Evolutionary conservation across 2,113 vertebrate genomes (phyloP).

Genomic region (Brevimyrus niger): DNA sequence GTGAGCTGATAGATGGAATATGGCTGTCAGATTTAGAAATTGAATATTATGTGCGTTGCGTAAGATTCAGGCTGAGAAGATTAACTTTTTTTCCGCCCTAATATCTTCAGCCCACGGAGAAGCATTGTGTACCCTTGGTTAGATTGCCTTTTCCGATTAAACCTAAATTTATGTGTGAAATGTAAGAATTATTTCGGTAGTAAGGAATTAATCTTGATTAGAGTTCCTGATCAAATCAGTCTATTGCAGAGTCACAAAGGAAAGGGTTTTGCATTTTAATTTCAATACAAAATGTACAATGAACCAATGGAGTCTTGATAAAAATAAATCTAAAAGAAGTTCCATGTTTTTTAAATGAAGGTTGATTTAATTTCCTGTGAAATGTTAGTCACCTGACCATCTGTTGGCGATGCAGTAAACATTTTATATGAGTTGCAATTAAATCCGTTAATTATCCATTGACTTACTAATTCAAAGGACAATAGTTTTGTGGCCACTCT

Average conservation of each 20-base stretch:
- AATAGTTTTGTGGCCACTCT: neutral
- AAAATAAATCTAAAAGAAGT: neutral
- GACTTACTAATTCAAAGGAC: neutral
- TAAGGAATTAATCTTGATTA: constrained; percentile 9
- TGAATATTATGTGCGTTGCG: neutral
- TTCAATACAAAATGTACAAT: constrained; percentile 3
- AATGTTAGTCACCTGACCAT: neutral
- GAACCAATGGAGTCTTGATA: neutral
- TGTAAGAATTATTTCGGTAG: constrained; percentile 2
- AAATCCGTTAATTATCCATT: neutral
- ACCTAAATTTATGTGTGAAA: constrained; percentile 1
- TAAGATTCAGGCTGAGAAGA: neutral
- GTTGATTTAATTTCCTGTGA: neutral
- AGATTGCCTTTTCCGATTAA: constrained; percentile 11
- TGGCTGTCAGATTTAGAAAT: neutral
- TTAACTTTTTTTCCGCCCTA: constrained; percentile 1
- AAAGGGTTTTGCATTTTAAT: constrained; percentile 6
- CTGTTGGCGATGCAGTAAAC: neutral
- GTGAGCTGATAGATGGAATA: constrained; percentile 6
- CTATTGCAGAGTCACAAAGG: neutral
- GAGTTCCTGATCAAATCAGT: neutral
- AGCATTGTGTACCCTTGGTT: neutral
- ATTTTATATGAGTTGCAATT: neutral
- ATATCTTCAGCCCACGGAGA: constrained; percentile 3
- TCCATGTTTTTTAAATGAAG: neutral